phyloP scores from a whole-genome alignment of 2,888 invertebrate genomes.

The Hyposoter dolosus region DNA sequence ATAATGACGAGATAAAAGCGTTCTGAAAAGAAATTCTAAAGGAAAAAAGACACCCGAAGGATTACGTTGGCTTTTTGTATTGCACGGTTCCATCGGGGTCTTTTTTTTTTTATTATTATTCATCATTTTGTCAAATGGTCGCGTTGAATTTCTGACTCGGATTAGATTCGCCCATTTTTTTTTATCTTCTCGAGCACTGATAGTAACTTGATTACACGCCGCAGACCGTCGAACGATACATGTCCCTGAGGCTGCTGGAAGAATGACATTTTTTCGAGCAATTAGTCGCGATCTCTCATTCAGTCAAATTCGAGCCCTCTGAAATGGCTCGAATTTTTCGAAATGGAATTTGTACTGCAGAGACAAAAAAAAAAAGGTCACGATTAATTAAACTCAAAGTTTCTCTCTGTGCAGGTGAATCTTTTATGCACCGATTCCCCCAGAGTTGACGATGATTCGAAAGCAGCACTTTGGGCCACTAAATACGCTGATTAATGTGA shows the following conservation, averaged over 20 bases:
- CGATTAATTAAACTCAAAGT: not conserved
- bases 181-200: constrained; percentile 19
- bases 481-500: too few relatives aligned
- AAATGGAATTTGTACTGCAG: too few relatives aligned
- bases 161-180: constrained; percentile 18
- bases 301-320: not conserved
- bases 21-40: not conserved
- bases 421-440: not conserved
- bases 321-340: not conserved
- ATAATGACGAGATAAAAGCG: constrained; percentile 1
- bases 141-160: not conserved
- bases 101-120: not conserved
- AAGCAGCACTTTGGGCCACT: too few relatives aligned
- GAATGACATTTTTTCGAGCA: not conserved
- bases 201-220: constrained; percentile 63
- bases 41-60: not conserved
- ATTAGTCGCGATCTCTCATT: not conserved
- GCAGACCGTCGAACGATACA: constrained; percentile 69
- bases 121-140: not conserved
- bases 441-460: not conserved
- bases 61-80: not conserved
- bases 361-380: too few relatives aligned
- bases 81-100: not conserved
- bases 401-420: not conserved
- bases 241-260: constrained; percentile 26